A percentile compares a stretch with the other conserved stretches of the same genome.
Evolutionary conservation across 2,113 vertebrate genomes (phyloP).

Genomic region (Gopherus flavomarginatus): DNA sequence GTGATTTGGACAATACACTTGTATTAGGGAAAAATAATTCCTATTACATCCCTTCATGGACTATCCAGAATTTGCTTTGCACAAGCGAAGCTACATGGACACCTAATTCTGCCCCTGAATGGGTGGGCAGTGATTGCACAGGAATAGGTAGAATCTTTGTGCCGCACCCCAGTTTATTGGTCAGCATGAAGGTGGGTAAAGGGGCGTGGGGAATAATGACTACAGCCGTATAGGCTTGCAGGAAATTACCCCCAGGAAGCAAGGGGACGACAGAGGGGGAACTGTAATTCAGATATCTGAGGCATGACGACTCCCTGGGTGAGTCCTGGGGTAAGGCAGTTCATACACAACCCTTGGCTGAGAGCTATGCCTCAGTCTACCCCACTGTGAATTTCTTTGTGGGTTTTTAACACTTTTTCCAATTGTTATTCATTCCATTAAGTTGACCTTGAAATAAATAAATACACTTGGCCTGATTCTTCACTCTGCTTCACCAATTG

Average conservation of each 20-base stretch:
- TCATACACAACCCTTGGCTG: background rate
- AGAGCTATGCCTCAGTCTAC: background rate
- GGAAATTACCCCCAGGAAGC: background rate
- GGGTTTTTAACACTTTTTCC: background rate
- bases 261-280: background rate
- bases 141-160: background rate
- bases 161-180: too few species aligned
- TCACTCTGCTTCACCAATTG: background rate
- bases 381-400: background rate
- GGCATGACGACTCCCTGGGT: background rate
- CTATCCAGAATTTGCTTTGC: rapidly evolving
- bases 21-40: background rate
- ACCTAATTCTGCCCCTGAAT: background rate
- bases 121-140: background rate
- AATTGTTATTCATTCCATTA: background rate
- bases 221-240: background rate
- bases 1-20: background rate
- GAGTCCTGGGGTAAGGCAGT: background rate
- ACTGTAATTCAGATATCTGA: background rate
- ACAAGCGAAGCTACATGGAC: rapidly evolving
- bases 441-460: background rate
- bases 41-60: background rate
- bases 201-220: background rate
- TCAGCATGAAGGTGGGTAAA: rapidly evolving
- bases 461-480: background rate